Percentiles rank a stretch among this genome's conserved stretches.
Conservation (phyloP, 1,140 invertebrate species). For the Drosophila guanche region DNA sequence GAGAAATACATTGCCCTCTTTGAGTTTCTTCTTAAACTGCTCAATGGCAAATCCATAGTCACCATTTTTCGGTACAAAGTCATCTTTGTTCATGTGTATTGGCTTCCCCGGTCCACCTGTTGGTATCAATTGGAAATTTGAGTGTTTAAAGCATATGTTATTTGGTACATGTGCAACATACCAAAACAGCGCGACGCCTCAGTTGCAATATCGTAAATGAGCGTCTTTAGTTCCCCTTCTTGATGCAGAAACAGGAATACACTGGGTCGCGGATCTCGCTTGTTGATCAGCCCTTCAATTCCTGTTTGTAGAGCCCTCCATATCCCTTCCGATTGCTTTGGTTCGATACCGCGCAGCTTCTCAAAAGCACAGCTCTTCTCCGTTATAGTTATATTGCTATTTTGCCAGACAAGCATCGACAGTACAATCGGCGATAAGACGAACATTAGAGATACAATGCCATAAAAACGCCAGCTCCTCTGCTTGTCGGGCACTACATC, state of each 20-base stretch:
- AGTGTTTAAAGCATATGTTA: no score
- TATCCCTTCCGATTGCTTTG: conserved; percentile 36
- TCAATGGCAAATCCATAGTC: conserved; percentile 69
- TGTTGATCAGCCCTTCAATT: conserved; percentile 66
- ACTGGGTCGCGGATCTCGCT: conserved; percentile 36
- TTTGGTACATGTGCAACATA: conserved; percentile 8
- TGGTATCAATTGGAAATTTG: not conserved
- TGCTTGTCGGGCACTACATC: no score
- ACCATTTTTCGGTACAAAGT: conserved; percentile 51
- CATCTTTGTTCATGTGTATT: conserved; percentile 59
- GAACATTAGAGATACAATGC: not conserved
- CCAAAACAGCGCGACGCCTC: conserved; percentile 68
- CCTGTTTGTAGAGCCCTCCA: conserved; percentile 57
- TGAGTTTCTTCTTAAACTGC: conserved; percentile 61
- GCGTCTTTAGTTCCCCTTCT: conserved; percentile 21
- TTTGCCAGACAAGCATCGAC: no score
- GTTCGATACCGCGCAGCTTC: conserved; percentile 5
- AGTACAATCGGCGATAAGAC: no score
- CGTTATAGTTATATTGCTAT: no score
- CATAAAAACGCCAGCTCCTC: no score
- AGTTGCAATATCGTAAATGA: conserved; percentile 54
- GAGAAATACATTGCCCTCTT: conserved; percentile 70
- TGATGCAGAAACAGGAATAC: conserved; percentile 65
- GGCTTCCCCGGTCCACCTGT: conserved; percentile 33
- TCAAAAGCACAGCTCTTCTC: conserved; percentile 45